A percentile compares a stretch with the other conserved stretches of the same genome.
phyloP scores from a whole-genome alignment of 2,888 invertebrate species.

The Xylota segnis region DNA sequence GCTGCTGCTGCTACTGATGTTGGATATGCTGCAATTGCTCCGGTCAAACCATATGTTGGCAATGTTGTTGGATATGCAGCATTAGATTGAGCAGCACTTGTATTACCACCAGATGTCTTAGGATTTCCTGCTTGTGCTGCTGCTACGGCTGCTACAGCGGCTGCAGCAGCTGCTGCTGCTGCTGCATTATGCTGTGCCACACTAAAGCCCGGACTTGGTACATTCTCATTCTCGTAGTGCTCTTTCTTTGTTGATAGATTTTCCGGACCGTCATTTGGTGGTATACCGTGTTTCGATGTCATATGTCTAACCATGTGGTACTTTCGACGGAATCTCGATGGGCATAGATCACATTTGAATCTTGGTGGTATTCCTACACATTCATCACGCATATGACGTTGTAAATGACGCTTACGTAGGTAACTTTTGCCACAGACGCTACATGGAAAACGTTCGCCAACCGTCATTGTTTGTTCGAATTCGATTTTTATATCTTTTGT shows the following conservation, averaged over 20 bases:
- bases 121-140: slow-evolving; percentile 53
- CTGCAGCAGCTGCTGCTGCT: slow-evolving; percentile 57
- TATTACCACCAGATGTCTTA: slow-evolving; percentile 33
- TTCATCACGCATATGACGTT: slow-evolving; percentile 86
- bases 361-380: slow-evolving; percentile 85
- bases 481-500: slow-evolving; percentile 76
- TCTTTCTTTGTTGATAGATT: slow-evolving; percentile 82
- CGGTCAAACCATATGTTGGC: slow-evolving; percentile 82
- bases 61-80: slow-evolving; percentile 80
- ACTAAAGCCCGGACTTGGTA: slow-evolving; percentile 75
- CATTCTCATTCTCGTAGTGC: slow-evolving; percentile 78
- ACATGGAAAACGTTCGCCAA: slow-evolving; percentile 85
- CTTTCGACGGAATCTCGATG: slow-evolving; percentile 85
- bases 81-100: slow-evolving; percentile 70
- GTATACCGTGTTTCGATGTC: slow-evolving; percentile 84
- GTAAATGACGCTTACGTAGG: slow-evolving; percentile 87
- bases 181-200: slow-evolving; percentile 56
- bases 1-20: slow-evolving; percentile 81
- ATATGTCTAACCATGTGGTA: slow-evolving; percentile 85
- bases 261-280: slow-evolving; percentile 82
- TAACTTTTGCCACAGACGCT: slow-evolving; percentile 86
- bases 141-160: slow-evolving; percentile 67
- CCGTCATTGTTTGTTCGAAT: slow-evolving; percentile 76
- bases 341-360: slow-evolving; percentile 85
- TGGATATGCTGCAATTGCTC: slow-evolving; percentile 83